Percentiles rank a stretch among this genome's conserved stretches.
These are phyloP conservation scores for Monomorium pharaonis DNA, from an alignment of 1,140 invertebrate genomes.

Conservation along the genomic window DNA sequence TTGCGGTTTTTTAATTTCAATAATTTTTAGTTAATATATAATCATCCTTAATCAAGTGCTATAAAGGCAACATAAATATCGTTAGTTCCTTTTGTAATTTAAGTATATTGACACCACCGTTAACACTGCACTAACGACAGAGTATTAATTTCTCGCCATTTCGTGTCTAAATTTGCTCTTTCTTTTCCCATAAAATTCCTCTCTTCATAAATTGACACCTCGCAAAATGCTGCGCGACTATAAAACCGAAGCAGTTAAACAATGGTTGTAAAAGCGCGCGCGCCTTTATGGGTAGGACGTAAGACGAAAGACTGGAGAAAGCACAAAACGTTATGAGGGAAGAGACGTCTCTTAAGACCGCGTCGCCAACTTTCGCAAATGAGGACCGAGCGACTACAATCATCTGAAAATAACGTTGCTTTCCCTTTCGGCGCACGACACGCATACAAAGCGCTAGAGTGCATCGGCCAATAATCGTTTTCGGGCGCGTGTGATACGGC, in stretches of 20 bases:
- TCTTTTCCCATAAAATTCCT: background rate
- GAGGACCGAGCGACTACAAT: constrained; percentile 44
- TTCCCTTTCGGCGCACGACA: constrained; percentile 51
- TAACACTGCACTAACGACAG: background rate
- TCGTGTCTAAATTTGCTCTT: background rate
- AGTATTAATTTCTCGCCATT: background rate
- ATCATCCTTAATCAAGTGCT: background rate
- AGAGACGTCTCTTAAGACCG: constrained; percentile 17
- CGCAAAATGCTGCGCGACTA: constrained; percentile 25
- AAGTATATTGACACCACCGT: background rate
- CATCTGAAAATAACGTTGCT: constrained; percentile 56
- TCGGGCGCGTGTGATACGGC: background rate
- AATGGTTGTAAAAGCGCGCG: constrained; percentile 14
- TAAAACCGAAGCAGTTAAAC: constrained; percentile 8
- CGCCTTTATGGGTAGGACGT: background rate
- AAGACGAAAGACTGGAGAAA: constrained; percentile 40
- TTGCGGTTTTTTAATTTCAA: too few relatives aligned
- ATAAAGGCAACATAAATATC: background rate
- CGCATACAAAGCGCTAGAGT: constrained; percentile 47
- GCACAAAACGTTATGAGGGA: background rate
- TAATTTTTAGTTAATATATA: too few relatives aligned
- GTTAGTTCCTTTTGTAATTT: background rate
- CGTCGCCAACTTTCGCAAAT: constrained; percentile 57
- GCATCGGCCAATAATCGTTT: constrained; percentile 55
- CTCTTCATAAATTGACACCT: background rate